A percentile compares a stretch with the other conserved stretches of the same genome.
These are phyloP conservation scores for Atlantisia rogersi DNA, from an alignment of 2,113 vertebrate genomes.

Conservation along the genomic window DNA sequence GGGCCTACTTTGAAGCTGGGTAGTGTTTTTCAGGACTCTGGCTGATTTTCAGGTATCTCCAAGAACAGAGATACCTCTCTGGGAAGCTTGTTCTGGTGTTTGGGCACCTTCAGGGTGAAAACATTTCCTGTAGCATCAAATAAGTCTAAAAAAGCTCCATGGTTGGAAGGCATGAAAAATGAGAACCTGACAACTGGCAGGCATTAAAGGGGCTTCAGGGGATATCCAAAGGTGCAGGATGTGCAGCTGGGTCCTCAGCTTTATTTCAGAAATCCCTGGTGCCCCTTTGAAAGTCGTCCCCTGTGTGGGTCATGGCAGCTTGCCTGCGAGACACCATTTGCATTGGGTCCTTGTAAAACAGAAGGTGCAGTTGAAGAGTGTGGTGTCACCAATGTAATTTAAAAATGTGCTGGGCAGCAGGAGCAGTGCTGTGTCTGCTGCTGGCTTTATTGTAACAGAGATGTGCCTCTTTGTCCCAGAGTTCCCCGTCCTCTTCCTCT, in stretches of 20 bases:
- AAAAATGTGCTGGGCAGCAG: constrained; percentile 24
- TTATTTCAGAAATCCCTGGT: neutral
- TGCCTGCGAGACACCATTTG: neutral
- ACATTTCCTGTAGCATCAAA: neutral
- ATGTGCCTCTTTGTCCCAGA: constrained; percentile 34
- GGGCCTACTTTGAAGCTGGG: neutral
- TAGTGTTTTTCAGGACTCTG: neutral
- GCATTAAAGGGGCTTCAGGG: neutral
- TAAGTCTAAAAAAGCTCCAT: neutral
- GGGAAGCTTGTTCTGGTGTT: neutral
- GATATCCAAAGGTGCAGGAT: neutral
- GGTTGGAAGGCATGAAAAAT: neutral
- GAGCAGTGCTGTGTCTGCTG: neutral
- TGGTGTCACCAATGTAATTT: neutral
- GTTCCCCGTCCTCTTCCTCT: constrained; percentile 19
- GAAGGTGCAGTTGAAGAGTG: neutral
- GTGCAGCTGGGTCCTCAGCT: neutral
- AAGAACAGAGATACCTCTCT: neutral
- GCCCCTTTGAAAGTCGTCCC: neutral
- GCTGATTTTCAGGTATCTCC: neutral
- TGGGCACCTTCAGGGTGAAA: neutral
- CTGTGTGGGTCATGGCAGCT: neutral
- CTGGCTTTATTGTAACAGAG: neutral
- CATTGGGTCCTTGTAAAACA: neutral
- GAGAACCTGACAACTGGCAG: neutral